Conservation (phyloP, 2,113 vertebrate genomes). For the Dipodomys merriami region DNA sequence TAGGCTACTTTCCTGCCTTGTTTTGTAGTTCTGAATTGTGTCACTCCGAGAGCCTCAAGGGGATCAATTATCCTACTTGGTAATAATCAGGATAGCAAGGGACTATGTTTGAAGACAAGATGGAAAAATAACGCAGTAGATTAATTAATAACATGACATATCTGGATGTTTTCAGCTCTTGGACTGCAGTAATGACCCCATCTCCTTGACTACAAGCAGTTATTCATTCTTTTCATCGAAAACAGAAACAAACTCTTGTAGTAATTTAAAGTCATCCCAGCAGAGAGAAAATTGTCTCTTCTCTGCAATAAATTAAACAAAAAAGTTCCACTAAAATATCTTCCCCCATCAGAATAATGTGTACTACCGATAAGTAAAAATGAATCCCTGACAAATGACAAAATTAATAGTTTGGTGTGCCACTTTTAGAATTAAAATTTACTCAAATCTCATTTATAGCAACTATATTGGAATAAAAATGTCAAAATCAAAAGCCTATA, state of each 20-base stretch:
- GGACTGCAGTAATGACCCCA: constrained; percentile 52
- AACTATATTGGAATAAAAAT: neutral
- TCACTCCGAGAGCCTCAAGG: constrained; percentile 69
- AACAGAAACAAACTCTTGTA: constrained; percentile 63
- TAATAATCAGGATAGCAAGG: constrained; percentile 77
- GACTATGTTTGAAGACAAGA: constrained; percentile 73
- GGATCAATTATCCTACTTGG: constrained; percentile 84
- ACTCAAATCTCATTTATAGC: too few species aligned
- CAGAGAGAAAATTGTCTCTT: constrained; percentile 45
- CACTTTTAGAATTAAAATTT: constrained; percentile 16
- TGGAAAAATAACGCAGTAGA: constrained; percentile 79
- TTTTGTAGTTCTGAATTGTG: constrained; percentile 70
- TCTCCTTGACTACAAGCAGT: constrained; percentile 70
- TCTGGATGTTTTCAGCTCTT: constrained; percentile 69
- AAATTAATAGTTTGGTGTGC: constrained; percentile 5
- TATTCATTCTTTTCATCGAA: constrained; percentile 35
- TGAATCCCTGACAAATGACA: neutral
- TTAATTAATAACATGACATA: constrained; percentile 79
- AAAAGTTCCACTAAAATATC: neutral
- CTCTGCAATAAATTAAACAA: constrained; percentile 22
- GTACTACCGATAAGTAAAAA: constrained; percentile 16
- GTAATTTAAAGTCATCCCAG: constrained; percentile 20
- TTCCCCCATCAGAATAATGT: neutral
- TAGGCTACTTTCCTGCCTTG: constrained; percentile 52
- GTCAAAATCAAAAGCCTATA: constrained; percentile 7